Evolutionary conservation across 2,888 invertebrate genomes (phyloP).

Genomic region (Papilio gigon): DNA sequence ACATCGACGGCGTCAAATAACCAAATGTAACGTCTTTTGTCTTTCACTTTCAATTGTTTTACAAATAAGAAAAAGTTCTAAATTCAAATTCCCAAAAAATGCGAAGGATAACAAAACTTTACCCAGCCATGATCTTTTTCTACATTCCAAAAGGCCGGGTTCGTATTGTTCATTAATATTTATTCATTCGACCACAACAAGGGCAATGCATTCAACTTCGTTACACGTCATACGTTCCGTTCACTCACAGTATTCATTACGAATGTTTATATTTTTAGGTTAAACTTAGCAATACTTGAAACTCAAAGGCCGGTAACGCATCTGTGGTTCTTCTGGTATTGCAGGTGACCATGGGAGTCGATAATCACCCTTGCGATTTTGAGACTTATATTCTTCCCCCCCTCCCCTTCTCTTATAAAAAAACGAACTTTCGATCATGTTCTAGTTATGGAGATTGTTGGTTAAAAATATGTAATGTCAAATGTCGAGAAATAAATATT

Average conservation of each 20-base stretch:
- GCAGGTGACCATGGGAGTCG: too few species aligned
- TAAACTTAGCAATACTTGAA: background rate
- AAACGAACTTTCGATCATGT: too few species aligned
- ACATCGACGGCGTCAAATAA: background rate
- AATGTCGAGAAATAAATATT: too few species aligned
- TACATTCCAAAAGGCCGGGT: constrained; percentile 27
- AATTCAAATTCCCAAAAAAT: background rate
- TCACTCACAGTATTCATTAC: constrained; percentile 1
- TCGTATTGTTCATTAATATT: constrained; percentile 35
- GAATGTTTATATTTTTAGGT: constrained; percentile 5
- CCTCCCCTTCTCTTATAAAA: too few species aligned
- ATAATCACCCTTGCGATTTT: too few species aligned
- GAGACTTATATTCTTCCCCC: too few species aligned
- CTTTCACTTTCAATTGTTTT: background rate
- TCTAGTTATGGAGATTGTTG: too few species aligned
- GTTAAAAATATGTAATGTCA: too few species aligned
- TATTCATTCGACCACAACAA: constrained; percentile 31
- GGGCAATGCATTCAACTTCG: constrained; percentile 39
- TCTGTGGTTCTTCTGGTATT: too few species aligned
- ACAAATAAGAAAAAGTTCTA: background rate
- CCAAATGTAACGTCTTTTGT: background rate
- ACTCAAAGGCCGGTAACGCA: too few species aligned
- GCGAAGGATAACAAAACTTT: constrained; percentile 4
- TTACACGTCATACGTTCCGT: constrained; percentile 25
- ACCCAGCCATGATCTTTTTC: constrained; percentile 26